Conservation (phyloP, 2,888 invertebrate species). For the Coelinius sp. region DNA sequence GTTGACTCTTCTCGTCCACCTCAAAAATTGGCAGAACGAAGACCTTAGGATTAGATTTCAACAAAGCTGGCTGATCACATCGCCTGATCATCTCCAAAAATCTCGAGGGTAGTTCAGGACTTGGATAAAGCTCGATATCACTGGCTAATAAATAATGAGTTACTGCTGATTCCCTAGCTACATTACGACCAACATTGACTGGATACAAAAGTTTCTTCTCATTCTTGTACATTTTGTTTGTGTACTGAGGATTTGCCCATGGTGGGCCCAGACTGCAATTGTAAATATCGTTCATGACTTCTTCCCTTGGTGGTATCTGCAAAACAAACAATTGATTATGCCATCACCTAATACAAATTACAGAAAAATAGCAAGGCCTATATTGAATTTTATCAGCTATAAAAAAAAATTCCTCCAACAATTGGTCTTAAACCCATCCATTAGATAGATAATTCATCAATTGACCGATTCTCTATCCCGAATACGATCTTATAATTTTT, state of each 20-base stretch:
- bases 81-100: constrained; percentile 89
- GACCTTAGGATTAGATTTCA: constrained; percentile 79
- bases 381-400: too few species aligned
- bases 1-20: constrained; percentile 76
- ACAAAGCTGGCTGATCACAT: constrained; percentile 77
- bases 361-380: too few species aligned
- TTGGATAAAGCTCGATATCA: constrained; percentile 93
- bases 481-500: too few species aligned
- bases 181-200: constrained; percentile 90
- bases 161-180: constrained; percentile 86
- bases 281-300: constrained; percentile 76
- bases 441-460: too few species aligned
- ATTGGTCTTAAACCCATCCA: too few species aligned
- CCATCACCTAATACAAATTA: not conserved
- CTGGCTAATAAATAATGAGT: constrained; percentile 89
- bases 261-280: constrained; percentile 83
- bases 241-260: constrained; percentile 76
- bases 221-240: constrained; percentile 78
- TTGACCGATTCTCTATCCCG: too few species aligned
- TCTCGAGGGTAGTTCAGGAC: constrained; percentile 83
- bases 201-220: constrained; percentile 88
- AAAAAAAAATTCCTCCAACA: too few species aligned
- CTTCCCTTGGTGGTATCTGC: constrained; percentile 80
- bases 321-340: constrained; percentile 47
- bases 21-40: constrained; percentile 93